Evolutionary conservation across 2,113 vertebrate species (phyloP).

Genomic region (Lichenostomus cassidix): DNA sequence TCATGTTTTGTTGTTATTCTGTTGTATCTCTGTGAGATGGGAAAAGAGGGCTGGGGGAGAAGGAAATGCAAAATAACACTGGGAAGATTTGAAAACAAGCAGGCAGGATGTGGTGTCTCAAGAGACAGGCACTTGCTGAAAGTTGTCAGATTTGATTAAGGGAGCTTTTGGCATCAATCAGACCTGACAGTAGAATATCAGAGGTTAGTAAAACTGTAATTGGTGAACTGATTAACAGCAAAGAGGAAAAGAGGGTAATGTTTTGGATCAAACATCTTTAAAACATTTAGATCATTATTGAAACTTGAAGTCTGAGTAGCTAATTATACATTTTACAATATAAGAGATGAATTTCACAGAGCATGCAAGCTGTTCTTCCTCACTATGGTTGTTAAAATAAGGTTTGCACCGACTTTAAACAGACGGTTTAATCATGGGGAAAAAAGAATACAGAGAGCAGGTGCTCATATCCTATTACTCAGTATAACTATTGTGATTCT

Average conservation of each 20-base stretch:
- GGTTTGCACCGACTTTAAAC: conserved; percentile 26
- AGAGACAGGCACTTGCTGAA: conserved; percentile 46
- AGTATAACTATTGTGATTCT: not conserved
- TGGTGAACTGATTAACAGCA: conserved; percentile 56
- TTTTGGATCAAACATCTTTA: conserved; percentile 62
- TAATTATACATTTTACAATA: conserved; percentile 63
- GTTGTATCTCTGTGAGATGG: not conserved
- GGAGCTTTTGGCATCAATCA: conserved; percentile 69
- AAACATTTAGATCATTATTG: conserved; percentile 62
- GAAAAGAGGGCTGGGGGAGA: not conserved
- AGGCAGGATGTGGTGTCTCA: conserved; percentile 58
- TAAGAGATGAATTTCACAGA: conserved; percentile 38
- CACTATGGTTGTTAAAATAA: not conserved
- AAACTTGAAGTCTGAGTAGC: conserved; percentile 47
- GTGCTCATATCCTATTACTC: conserved; percentile 13
- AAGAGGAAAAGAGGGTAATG: conserved; percentile 42
- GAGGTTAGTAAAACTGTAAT: conserved; percentile 71
- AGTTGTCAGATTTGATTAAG: conserved; percentile 75
- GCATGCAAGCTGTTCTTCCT: conserved; percentile 28
- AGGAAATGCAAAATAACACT: not conserved
- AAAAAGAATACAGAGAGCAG: not conserved
- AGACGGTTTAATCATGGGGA: not conserved
- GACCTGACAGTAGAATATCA: conserved; percentile 70
- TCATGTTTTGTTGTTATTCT: not conserved
- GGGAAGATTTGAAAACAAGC: conserved; percentile 17